Percentiles rank a stretch among this genome's conserved stretches.
Evolutionary conservation across 2,888 invertebrate species (phyloP).

Genomic region (Fissipunctia ypsillon): DNA sequence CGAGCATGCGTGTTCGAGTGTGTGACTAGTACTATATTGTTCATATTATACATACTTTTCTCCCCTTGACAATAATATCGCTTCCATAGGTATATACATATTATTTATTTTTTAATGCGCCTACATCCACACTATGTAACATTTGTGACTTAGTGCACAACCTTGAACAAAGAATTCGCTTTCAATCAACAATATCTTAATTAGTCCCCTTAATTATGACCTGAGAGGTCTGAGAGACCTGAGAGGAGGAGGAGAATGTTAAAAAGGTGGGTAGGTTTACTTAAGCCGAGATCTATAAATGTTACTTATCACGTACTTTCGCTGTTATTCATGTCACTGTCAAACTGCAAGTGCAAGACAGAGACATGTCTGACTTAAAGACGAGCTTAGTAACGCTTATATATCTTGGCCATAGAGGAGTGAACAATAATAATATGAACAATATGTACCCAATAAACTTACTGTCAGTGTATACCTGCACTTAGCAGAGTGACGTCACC

Average conservation of each 20-base stretch:
- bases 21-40: constrained; percentile 19
- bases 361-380: not conserved
- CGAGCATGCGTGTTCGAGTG: constrained; percentile 61
- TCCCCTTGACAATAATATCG: not conserved
- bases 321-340: not conserved
- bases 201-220: constrained; percentile 6
- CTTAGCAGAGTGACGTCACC: constrained; percentile 5
- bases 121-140: not conserved
- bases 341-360: not conserved
- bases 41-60: constrained; percentile 18
- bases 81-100: not conserved
- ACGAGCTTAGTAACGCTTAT: not conserved
- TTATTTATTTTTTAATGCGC: not conserved
- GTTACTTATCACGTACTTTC: not conserved
- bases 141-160: constrained; percentile 10
- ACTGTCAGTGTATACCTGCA: constrained; percentile 36
- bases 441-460: constrained; percentile 18
- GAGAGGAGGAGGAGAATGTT: not conserved
- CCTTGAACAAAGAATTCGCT: not conserved
- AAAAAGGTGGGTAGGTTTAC: not conserved
- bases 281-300: not conserved
- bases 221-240: no score
- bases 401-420: not conserved
- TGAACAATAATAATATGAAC: constrained; percentile 50
- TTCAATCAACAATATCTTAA: not conserved